Conservation (phyloP, 2,888 invertebrate species). For the Phaonia tiefii region DNA sequence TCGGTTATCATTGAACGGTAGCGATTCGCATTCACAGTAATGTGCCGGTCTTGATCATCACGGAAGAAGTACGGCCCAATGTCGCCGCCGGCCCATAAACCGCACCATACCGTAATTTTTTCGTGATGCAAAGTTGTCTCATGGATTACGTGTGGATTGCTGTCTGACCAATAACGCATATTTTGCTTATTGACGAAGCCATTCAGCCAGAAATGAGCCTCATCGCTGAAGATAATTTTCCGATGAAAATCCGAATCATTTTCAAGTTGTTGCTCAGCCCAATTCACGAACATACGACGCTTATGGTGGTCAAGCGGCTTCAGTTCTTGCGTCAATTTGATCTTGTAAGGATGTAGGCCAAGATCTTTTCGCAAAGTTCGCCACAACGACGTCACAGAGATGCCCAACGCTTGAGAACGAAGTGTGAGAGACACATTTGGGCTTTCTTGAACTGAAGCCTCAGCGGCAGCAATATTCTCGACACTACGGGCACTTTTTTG, state of each 20-base stretch:
- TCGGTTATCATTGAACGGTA: too few relatives aligned
- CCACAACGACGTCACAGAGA: too few relatives aligned
- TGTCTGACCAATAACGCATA: background rate
- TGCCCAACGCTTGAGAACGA: too few relatives aligned
- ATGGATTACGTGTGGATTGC: too few relatives aligned
- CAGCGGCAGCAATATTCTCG: too few relatives aligned
- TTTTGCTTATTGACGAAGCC: background rate
- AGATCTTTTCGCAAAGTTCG: background rate
- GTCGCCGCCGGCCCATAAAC: too few relatives aligned
- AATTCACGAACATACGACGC: background rate
- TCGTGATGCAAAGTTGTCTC: background rate
- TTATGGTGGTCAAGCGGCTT: background rate
- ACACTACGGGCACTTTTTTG: too few relatives aligned
- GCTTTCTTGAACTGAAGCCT: too few relatives aligned
- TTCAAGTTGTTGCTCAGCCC: background rate
- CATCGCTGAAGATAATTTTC: conserved; percentile 3
- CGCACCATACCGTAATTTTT: background rate
- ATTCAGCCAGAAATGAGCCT: conserved; percentile 22
- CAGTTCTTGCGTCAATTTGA: background rate
- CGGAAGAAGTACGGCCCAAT: too few relatives aligned
- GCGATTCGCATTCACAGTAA: too few relatives aligned
- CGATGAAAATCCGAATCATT: background rate
- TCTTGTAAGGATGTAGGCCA: background rate
- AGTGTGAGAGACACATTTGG: too few relatives aligned
- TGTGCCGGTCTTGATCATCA: too few relatives aligned